These are phyloP conservation scores for Galleria mellonella DNA, from an alignment of 1,140 invertebrate genomes.

Conservation along the genomic window DNA sequence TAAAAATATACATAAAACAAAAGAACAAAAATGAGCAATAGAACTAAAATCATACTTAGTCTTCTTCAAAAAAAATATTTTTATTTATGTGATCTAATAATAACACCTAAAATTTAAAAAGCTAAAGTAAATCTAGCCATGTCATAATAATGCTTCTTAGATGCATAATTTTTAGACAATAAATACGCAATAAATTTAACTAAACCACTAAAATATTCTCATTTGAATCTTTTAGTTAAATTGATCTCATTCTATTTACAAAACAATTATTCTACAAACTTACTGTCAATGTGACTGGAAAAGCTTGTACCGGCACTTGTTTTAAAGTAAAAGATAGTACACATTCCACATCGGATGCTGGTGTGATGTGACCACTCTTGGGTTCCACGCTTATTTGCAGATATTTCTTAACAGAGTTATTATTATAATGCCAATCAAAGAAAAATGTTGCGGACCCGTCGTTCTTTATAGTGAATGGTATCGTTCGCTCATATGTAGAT, in stretches of 20 bases:
- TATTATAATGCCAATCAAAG: conserved; percentile 51
- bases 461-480: conserved; percentile 57
- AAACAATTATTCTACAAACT: conserved; percentile 11
- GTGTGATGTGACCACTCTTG: conserved; percentile 35
- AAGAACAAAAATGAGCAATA: no score
- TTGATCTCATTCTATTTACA: not conserved
- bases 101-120: no score
- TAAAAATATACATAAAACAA: no score
- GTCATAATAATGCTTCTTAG: no score
- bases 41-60: no score
- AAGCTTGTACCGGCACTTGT: conserved; percentile 50
- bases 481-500: conserved; percentile 55
- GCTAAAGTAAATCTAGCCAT: no score
- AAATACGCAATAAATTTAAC: no score
- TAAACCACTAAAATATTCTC: no score
- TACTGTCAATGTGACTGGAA: conserved; percentile 49
- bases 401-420: conserved; percentile 45
- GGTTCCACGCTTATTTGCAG: conserved; percentile 46
- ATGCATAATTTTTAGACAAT: no score
- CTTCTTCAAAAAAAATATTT: no score
- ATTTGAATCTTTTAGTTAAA: no score
- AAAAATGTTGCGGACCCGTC: conserved; percentile 60
- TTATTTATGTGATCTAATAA: no score
- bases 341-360: conserved; percentile 41
- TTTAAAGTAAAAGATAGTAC: conserved; percentile 46